Conservation (phyloP, 2,113 vertebrate species). For the Pyxicephalus adspersus region DNA sequence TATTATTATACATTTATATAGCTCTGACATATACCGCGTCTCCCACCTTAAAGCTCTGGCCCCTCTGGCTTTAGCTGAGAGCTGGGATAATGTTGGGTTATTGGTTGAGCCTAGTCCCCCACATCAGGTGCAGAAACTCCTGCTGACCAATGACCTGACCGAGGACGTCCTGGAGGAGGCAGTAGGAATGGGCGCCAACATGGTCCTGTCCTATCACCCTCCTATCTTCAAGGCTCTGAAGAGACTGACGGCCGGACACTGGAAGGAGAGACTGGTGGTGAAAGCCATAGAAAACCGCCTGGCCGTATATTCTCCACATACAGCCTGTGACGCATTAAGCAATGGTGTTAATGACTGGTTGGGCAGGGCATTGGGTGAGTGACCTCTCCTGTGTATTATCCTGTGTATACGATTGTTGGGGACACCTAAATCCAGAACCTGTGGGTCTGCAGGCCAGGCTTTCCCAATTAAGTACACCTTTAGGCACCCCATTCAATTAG, state of each 20-base stretch:
- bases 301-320: constrained; percentile 91
- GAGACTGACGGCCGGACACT: constrained; percentile 77
- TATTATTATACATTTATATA: too few species aligned
- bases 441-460: neutral
- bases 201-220: constrained; percentile 93
- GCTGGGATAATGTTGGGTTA: constrained; percentile 95
- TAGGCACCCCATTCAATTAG: too few species aligned
- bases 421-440: neutral
- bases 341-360: constrained; percentile 92
- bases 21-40: constrained; percentile 64
- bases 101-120: constrained; percentile 87
- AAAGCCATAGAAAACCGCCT: constrained; percentile 85
- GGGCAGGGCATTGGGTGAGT: constrained; percentile 78
- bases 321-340: constrained; percentile 82
- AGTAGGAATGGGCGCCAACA: constrained; percentile 72
- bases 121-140: constrained; percentile 77
- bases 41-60: constrained; percentile 82
- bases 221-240: constrained; percentile 87
- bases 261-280: constrained; percentile 89
- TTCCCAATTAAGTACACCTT: neutral
- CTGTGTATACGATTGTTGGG: neutral
- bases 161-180: constrained; percentile 90
- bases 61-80: constrained; percentile 84
- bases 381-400: neutral
- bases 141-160: constrained; percentile 91